Conservation (phyloP, 2,888 invertebrate genomes). For the Platycnemis pennipes region DNA sequence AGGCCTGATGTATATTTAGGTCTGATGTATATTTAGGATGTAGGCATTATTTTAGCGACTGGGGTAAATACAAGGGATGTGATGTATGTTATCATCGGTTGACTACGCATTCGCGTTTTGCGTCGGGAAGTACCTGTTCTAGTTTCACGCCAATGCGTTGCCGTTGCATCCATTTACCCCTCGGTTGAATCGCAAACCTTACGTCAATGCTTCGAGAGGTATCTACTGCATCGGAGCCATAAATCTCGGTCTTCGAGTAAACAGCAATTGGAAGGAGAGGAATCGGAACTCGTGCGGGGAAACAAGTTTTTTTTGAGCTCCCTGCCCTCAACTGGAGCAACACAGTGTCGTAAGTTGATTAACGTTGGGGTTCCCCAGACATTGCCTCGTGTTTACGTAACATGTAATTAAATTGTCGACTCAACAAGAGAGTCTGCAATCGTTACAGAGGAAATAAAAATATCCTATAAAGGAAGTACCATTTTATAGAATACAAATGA, state of each 20-base stretch:
- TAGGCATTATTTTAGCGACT: neutral
- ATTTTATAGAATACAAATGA: too few species aligned
- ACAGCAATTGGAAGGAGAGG: neutral
- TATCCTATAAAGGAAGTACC: too few species aligned
- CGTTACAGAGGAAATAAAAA: too few species aligned
- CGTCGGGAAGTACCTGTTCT: neutral
- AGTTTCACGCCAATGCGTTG: neutral
- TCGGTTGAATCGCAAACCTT: neutral
- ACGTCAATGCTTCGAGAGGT: neutral
- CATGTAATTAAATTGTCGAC: too few species aligned
- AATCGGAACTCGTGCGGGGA: neutral
- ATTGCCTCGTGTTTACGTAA: too few species aligned
- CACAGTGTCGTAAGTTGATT: too few species aligned
- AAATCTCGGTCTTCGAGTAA: neutral
- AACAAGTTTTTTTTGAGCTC: too few species aligned
- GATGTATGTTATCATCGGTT: neutral
- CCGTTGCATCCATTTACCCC: neutral
- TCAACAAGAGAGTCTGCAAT: too few species aligned
- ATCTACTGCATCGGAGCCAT: neutral
- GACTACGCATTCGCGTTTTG: neutral
- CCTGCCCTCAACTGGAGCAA: too few species aligned
- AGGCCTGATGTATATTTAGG: too few species aligned
- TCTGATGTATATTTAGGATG: neutral
- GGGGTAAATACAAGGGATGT: neutral
- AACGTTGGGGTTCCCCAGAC: too few species aligned